Evolutionary conservation across 2,888 invertebrate genomes (phyloP), one percentile per base, ranked within the genome.

Genomic region (Cactoblastis cactorum): DNA sequence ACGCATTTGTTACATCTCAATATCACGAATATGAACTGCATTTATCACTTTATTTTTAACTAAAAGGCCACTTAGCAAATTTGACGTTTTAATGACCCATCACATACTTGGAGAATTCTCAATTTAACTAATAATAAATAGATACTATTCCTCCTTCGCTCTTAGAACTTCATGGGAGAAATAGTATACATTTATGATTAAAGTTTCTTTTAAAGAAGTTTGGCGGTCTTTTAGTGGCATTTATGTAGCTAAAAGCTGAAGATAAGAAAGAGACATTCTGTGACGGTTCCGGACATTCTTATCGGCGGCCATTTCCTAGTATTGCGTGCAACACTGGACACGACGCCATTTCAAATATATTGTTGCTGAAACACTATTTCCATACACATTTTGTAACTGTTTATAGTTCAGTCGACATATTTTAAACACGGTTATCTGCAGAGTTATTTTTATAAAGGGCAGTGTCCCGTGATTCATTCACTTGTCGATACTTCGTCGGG

Each of bases 381-480:
- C 46, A 46, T 35, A 46, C 19, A 18, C 12, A 46, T 19, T 19
- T 46, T 34, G 45, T 34, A 35, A 46, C 22, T 18, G 6, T 32
- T 39, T 6, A 28, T 28, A 2, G 39, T 35, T 35, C 15, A 14
- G 15, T 12, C 15, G 15, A 14, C 28, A 43, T 24, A 43, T 43
- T 43, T 28, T 9, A 43, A 43, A 8, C 24, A 28, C 24, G 0
- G 15, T 43, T 43, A 28, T 43, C 43, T 11, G 28, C 5, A 9
- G 15, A 17, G 43, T 28, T 38, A 18, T 38, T 43, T 11, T 28
- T 32, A 15, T 4, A 43, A 28, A 43, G 43, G 28, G 28, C 28
- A 43, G 32, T 43, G 43, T 32, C 43, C 43, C 15, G 15, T 43
- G 43, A 43, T 43, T 43, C 43, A 43, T 43, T 43, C 43, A 43